phyloP scores from a whole-genome alignment of 2,888 invertebrate species.

The Chelonus formosanus region DNA sequence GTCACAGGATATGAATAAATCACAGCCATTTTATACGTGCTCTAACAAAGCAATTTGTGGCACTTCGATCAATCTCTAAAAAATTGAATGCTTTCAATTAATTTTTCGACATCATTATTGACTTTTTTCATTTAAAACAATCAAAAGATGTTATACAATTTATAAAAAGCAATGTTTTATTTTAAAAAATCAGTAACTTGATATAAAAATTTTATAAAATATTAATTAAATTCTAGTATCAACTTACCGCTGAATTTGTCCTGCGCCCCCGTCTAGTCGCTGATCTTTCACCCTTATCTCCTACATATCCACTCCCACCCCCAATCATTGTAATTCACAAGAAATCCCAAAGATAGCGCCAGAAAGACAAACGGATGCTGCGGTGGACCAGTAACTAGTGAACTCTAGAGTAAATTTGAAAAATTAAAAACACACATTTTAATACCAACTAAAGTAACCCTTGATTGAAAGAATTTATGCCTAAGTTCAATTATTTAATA shows the following conservation, averaged over 20 bases:
- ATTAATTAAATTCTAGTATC: conserved; percentile 1
- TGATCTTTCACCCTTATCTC: conserved; percentile 35
- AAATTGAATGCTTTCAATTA: neutral
- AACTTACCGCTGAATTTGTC: conserved; percentile 32
- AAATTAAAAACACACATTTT: too few relatives aligned
- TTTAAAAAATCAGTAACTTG: neutral
- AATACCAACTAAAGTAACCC: too few relatives aligned
- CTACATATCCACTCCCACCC: conserved; percentile 1
- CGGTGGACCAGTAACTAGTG: conserved; percentile 44
- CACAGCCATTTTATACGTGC: conserved; percentile 54
- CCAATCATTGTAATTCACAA: conserved; percentile 39
- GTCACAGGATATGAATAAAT: conserved; percentile 39
- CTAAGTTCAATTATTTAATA: too few relatives aligned
- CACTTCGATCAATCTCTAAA: neutral
- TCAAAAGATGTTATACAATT: neutral
- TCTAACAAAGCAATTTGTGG: conserved; percentile 33
- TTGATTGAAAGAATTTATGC: too few relatives aligned
- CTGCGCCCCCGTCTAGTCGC: conserved; percentile 38
- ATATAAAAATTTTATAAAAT: neutral
- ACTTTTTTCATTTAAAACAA: neutral
- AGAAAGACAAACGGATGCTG: conserved; percentile 51
- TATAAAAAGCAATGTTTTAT: neutral
- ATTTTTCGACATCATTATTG: too few relatives aligned
- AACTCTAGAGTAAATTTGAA: too few relatives aligned
- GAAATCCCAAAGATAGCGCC: conserved; percentile 50